Conservation (phyloP, 2,113 vertebrate genomes). For the Amia ocellicauda region DNA sequence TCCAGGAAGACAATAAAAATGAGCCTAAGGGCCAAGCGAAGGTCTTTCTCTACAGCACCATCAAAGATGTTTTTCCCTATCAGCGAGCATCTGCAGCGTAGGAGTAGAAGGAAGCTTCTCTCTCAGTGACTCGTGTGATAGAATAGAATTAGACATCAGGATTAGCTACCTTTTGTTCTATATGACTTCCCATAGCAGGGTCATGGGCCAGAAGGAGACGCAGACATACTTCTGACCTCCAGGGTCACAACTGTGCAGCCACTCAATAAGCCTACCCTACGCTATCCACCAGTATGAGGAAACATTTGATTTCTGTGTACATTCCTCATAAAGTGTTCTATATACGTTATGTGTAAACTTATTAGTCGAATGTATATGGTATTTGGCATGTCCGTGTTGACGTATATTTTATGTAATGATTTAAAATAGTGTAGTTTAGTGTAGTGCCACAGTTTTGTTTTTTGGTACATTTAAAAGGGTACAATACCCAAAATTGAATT, state of each 20-base stretch:
- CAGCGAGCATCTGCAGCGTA: conserved; percentile 50
- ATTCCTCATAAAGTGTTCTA: too few species aligned
- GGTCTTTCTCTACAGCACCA: conserved; percentile 33
- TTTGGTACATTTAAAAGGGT: too few species aligned
- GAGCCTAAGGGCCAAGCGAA: conserved; percentile 59
- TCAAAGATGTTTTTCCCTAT: conserved; percentile 65
- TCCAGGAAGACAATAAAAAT: conserved; percentile 57
- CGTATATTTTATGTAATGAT: too few species aligned
- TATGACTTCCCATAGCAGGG: conserved; percentile 66
- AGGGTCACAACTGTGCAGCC: conserved; percentile 48
- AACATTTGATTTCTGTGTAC: conserved; percentile 52
- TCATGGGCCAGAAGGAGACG: conserved; percentile 62
- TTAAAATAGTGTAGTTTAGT: too few species aligned
- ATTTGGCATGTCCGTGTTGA: too few species aligned
- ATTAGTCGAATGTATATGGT: too few species aligned
- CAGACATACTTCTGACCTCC: conserved; percentile 49
- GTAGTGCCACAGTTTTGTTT: too few species aligned
- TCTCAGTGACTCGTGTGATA: conserved; percentile 67
- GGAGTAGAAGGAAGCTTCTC: conserved; percentile 65
- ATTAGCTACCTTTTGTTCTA: conserved; percentile 70
- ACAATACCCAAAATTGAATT: too few species aligned
- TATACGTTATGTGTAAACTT: too few species aligned
- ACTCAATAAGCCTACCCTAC: conserved; percentile 13
- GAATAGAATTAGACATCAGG: conserved; percentile 72
- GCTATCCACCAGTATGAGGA: too few species aligned